These are phyloP conservation scores for Drosophila punjabiensis DNA, from an alignment of 1,140 invertebrate species.

Conservation along the genomic window DNA sequence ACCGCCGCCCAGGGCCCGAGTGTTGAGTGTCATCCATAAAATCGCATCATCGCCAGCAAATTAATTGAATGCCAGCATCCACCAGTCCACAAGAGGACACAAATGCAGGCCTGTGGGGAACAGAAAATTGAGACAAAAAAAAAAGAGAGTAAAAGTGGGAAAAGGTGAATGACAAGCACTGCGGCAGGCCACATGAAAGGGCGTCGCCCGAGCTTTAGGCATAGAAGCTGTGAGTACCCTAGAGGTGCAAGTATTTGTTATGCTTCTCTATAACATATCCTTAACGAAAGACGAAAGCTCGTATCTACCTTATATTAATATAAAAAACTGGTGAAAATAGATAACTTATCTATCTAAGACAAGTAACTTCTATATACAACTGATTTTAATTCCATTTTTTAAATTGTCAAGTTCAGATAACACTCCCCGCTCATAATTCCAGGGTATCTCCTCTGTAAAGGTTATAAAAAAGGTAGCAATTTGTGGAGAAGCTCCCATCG, in stretches of 20 bases:
- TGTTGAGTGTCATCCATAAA: slow-evolving; percentile 58
- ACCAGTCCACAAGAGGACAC: slow-evolving; percentile 17
- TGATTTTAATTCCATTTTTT: background rate
- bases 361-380: too few relatives aligned
- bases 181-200: slow-evolving; percentile 43
- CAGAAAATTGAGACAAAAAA: slow-evolving; percentile 7
- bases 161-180: slow-evolving; percentile 38
- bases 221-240: slow-evolving; percentile 5
- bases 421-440: background rate
- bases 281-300: too few relatives aligned
- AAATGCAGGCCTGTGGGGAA: slow-evolving; percentile 4
- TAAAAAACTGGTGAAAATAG: background rate
- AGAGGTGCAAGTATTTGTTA: background rate
- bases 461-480: slow-evolving; percentile 18
- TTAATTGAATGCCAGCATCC: slow-evolving; percentile 72
- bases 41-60: slow-evolving; percentile 59
- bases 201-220: background rate
- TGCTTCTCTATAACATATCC: background rate
- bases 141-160: background rate
- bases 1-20: slow-evolving; percentile 11
- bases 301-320: background rate
- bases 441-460: slow-evolving; percentile 10
- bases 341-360: too few relatives aligned
- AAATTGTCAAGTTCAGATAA: background rate
- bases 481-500: slow-evolving; percentile 32